Evolutionary conservation across 2,888 invertebrate genomes (phyloP), one percentile per base, ranked within the genome.

Genomic region (Nemapogon koenigi): DNA sequence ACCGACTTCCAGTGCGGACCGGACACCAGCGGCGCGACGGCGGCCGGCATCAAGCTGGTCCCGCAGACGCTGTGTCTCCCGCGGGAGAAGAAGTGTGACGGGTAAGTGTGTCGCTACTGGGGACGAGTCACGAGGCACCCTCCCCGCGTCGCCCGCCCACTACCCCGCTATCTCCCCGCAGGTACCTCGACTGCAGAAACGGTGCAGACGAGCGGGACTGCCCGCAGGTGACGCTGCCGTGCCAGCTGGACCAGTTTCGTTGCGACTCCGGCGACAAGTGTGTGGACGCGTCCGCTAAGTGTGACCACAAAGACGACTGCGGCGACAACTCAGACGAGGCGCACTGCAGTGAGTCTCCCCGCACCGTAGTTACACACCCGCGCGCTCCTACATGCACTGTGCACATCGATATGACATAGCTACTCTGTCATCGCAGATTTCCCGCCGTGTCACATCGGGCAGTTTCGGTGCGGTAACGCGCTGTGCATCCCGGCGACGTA

Each of bases 401-500:
- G 3, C 8, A n/a, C 6, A 29, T n/a, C n/a, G n/a, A n/a, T n/a
- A n/a, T n/a, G n/a, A n/a, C n/a, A n/a, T n/a, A n/a, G n/a, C n/a
- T n/a, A n/a, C n/a, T 18, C n/a, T n/a, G 2, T 15, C n/a, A 13
- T 44, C 51, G n/a, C 69, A 93, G 94, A 87, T 70, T 95, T 95
- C 61, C 92, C 92, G 1, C 84, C 89, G 0, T 96, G 95, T 63
- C 90, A 91, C 59, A 87, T 87, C 49, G 91, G 91, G 2, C 96
- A 97, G 75, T 97, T 96, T 73, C 85, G 94, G 25, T 97, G 97
- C 72, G 87, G 89, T 47, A 96, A 96, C 71, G 90, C 91, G 0
- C 83, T 95, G 8, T 98, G 98, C 70, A 95, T 98, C 52, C 97
- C 96, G 0, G 83, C 85, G 35, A 85, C 86, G 35, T 93, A 89